These are phyloP conservation scores for Hoplodrina blanda DNA, from an alignment of 2,888 invertebrate species.

Conservation along the genomic window DNA sequence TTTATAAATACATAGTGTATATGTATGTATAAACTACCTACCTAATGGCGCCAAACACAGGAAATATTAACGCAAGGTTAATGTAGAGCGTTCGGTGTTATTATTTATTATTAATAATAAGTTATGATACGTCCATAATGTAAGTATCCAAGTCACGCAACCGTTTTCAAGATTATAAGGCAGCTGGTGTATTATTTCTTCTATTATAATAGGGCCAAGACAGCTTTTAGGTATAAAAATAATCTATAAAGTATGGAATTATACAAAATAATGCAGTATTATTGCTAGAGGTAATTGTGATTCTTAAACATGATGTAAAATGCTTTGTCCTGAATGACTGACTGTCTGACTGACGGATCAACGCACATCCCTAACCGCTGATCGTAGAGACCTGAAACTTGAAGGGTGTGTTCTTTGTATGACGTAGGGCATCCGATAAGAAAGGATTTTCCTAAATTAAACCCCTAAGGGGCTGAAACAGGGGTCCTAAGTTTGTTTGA, in stretches of 20 bases:
- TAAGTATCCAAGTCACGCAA: conserved; percentile 72
- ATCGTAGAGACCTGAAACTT: too few relatives aligned
- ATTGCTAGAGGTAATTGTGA: conserved; percentile 3
- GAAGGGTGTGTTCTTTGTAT: too few relatives aligned
- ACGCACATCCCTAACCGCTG: too few relatives aligned
- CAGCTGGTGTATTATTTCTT: conserved; percentile 59
- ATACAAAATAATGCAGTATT: conserved; percentile 10
- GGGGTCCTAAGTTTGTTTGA: too few relatives aligned
- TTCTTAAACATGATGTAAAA: not conserved
- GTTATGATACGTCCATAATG: conserved; percentile 44
- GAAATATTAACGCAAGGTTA: conserved; percentile 30
- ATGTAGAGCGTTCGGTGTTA: conserved; percentile 10
- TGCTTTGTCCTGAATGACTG: too few relatives aligned
- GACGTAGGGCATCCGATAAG: too few relatives aligned
- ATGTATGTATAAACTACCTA: not conserved
- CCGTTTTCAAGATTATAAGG: conserved; percentile 58
- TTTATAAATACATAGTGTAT: too few relatives aligned
- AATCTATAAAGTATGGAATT: conserved; percentile 31
- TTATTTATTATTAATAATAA: conserved; percentile 46
- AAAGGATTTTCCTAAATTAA: too few relatives aligned
- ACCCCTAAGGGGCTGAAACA: too few relatives aligned
- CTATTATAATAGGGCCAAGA: conserved; percentile 66
- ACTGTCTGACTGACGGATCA: too few relatives aligned
- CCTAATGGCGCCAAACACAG: conserved; percentile 21
- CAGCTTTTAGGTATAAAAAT: conserved; percentile 38